These are phyloP conservation scores for Calliopum simillimum DNA, from an alignment of 2,888 invertebrate genomes.

Conservation along the genomic window DNA sequence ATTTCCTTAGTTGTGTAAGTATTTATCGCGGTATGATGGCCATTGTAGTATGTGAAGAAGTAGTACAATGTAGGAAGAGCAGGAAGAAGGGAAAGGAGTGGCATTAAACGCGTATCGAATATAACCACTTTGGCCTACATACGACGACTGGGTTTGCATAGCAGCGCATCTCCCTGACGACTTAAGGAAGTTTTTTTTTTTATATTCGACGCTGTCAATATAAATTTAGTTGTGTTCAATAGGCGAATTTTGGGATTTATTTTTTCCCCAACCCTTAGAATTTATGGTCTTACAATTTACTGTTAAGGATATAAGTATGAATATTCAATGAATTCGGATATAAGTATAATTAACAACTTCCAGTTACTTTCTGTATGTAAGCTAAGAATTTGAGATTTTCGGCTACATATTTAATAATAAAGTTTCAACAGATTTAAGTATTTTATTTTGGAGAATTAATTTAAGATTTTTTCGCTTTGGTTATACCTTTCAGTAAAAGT, in stretches of 20 bases:
- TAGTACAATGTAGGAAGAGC: not conserved
- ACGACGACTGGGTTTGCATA: not conserved
- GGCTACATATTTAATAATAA: too few relatives aligned
- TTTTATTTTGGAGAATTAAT: too few relatives aligned
- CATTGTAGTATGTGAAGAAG: not conserved
- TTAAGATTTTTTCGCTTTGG: too few relatives aligned
- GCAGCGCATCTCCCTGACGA: constrained; percentile 19
- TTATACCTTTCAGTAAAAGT: too few relatives aligned
- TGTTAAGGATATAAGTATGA: constrained; percentile 53
- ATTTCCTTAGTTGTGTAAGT: constrained; percentile 1
- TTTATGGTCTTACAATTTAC: constrained; percentile 57
- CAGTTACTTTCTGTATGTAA: too few relatives aligned
- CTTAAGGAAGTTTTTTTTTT: not conserved
- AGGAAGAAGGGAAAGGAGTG: not conserved
- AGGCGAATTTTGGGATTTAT: not conserved
- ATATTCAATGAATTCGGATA: constrained; percentile 59
- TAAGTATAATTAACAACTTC: too few relatives aligned
- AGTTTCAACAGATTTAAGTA: too few relatives aligned
- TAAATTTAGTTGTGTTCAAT: not conserved
- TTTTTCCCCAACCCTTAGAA: constrained; percentile 38
- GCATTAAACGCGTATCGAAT: not conserved
- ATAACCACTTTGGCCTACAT: constrained; percentile 16
- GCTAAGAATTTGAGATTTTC: too few relatives aligned
- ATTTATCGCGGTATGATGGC: too few relatives aligned
- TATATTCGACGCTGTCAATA: not conserved